phyloP scores from a whole-genome alignment of 2,888 invertebrate genomes.

The Creontiades dilutus region DNA sequence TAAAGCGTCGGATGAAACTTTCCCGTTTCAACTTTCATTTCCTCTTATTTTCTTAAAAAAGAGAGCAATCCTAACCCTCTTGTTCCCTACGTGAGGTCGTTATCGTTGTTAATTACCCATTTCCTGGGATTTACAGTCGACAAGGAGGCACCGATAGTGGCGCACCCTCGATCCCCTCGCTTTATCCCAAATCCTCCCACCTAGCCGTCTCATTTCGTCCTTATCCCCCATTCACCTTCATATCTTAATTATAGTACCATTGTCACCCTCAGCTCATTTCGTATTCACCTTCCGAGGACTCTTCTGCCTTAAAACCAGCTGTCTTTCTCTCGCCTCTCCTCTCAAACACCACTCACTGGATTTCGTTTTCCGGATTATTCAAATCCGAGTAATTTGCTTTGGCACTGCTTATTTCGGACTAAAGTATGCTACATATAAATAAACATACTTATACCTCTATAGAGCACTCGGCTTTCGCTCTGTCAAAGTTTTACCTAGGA shows the following conservation, averaged over 20 bases:
- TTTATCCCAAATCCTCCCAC: background rate
- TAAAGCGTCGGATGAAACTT: background rate
- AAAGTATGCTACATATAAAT: no score
- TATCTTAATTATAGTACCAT: slow-evolving; percentile 72
- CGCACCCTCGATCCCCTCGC: slow-evolving; percentile 15
- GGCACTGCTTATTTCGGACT: no score
- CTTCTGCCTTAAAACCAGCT: slow-evolving; percentile 33
- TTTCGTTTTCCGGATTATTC: slow-evolving; percentile 13
- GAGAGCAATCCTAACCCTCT: slow-evolving; percentile 14
- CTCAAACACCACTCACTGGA: background rate
- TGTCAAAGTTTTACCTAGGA: no score
- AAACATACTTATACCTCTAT: no score
- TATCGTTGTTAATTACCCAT: slow-evolving; percentile 73
- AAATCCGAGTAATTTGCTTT: background rate
- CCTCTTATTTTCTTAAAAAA: slow-evolving; percentile 3
- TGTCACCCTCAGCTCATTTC: slow-evolving; percentile 70
- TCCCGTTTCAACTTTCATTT: slow-evolving; percentile 28
- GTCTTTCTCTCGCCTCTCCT: slow-evolving; percentile 12
- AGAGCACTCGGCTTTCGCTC: no score
- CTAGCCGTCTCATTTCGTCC: slow-evolving; percentile 18
- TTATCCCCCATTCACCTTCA: slow-evolving; percentile 72
- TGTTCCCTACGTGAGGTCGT: slow-evolving; percentile 71
- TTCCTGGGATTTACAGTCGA: slow-evolving; percentile 72
- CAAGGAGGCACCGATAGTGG: slow-evolving; percentile 61
- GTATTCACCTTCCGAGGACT: slow-evolving; percentile 62